Evolutionary conservation across 2,113 vertebrate species (phyloP).

Genomic region (Seriola rivoliana): DNA sequence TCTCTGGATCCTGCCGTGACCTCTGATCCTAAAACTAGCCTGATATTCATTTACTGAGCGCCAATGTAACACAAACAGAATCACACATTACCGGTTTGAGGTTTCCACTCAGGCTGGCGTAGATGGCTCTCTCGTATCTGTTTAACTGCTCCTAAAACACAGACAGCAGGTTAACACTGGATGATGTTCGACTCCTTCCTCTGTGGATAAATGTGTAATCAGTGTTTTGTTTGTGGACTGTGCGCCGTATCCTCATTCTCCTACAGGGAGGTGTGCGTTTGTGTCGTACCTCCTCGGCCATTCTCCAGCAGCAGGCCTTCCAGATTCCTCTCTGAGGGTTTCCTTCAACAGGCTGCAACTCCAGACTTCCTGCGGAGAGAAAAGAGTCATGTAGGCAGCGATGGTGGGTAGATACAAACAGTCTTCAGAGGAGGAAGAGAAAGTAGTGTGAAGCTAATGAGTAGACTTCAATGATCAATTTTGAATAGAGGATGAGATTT

Average conservation of each 20-base stretch:
- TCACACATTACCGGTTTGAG: constrained; percentile 91
- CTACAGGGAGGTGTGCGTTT: background rate
- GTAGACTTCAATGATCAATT: too few species aligned
- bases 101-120: constrained; percentile 95
- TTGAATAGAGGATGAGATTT: too few species aligned
- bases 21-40: background rate
- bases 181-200: too few species aligned
- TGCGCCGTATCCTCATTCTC: too few species aligned
- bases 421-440: background rate
- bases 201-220: background rate
- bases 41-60: too few species aligned
- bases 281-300: constrained; percentile 92
- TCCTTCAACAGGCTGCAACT: constrained; percentile 92
- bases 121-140: constrained; percentile 94
- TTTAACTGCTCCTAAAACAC: constrained; percentile 86
- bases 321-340: constrained; percentile 96
- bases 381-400: background rate
- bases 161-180: background rate
- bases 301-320: constrained; percentile 97
- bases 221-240: background rate
- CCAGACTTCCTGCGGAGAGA: constrained; percentile 77
- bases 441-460: background rate
- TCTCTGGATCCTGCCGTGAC: background rate
- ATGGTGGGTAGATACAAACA: background rate
- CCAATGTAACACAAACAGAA: background rate